These are phyloP conservation scores for Ceratosolen fusciceps DNA, from an alignment of 1,140 invertebrate genomes.

Conservation along the genomic window DNA sequence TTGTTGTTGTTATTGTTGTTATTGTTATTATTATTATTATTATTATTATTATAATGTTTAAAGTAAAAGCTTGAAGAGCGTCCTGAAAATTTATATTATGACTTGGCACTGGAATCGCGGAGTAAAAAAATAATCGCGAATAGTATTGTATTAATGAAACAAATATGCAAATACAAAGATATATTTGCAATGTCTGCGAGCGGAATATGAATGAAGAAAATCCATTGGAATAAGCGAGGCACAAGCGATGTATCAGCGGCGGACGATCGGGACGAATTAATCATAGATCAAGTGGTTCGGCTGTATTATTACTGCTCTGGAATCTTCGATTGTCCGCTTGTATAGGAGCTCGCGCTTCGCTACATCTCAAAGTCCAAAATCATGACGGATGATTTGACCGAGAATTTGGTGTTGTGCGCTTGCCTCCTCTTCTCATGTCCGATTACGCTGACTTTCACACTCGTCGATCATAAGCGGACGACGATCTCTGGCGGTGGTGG, in stretches of 20 bases:
- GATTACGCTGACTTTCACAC: slow-evolving; percentile 7
- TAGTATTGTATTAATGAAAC: not conserved
- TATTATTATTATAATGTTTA: no score
- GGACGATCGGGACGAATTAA: slow-evolving; percentile 28
- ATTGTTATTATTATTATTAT: no score
- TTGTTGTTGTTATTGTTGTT: no score
- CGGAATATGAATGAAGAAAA: not conserved
- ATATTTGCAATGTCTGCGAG: not conserved
- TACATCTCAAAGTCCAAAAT: not conserved
- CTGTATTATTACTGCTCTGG: not conserved
- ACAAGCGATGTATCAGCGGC: not conserved
- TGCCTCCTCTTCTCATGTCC: not conserved
- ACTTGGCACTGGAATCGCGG: no score
- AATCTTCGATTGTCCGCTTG: not conserved
- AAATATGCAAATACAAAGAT: not conserved
- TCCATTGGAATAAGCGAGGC: not conserved
- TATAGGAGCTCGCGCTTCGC: not conserved
- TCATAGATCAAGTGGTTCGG: slow-evolving; percentile 5
- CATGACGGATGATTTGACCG: slow-evolving; percentile 36
- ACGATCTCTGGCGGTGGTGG: no score
- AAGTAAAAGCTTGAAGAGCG: no score
- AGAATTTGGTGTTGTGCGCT: not conserved
- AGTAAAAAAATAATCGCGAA: not conserved
- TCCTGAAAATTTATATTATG: no score
- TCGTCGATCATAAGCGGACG: slow-evolving; percentile 35